Conservation (phyloP, 2,888 invertebrate species). For the Trichopoda pennipes region DNA sequence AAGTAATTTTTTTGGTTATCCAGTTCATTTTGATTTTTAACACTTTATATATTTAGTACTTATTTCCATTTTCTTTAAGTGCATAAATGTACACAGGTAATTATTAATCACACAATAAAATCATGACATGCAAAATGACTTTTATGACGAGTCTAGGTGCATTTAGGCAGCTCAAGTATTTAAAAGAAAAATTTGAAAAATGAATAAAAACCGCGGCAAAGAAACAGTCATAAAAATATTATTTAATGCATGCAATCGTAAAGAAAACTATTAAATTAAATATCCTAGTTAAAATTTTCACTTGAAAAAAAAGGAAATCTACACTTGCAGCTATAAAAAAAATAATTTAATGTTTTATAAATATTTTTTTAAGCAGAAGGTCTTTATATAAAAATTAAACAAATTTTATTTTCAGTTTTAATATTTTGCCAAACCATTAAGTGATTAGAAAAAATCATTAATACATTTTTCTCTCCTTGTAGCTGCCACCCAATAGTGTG, state of each 20-base stretch:
- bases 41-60: no score
- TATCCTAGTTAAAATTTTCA: conserved; percentile 26
- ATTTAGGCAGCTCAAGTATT: conserved; percentile 18
- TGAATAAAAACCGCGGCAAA: neutral
- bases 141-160: conserved; percentile 18
- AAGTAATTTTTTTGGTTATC: no score
- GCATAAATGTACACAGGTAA: conserved; percentile 10
- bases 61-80: conserved; percentile 12
- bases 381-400: no score
- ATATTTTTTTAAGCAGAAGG: no score
- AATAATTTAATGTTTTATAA: no score
- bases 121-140: conserved; percentile 59
- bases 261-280: conserved; percentile 43
- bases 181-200: neutral
- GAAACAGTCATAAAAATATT: conserved; percentile 29
- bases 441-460: no score
- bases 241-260: conserved; percentile 47
- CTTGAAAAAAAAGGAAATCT: neutral
- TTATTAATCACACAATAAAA: conserved; percentile 57
- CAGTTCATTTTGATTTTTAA: no score
- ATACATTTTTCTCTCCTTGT: no score
- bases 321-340: no score
- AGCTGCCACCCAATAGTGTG: no score
- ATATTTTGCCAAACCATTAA: no score
- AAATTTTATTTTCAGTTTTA: no score